Evolutionary conservation across 2,113 vertebrate species (phyloP), one percentile per base, ranked within the genome.

Genomic region (Entomyzon cyanotis): DNA sequence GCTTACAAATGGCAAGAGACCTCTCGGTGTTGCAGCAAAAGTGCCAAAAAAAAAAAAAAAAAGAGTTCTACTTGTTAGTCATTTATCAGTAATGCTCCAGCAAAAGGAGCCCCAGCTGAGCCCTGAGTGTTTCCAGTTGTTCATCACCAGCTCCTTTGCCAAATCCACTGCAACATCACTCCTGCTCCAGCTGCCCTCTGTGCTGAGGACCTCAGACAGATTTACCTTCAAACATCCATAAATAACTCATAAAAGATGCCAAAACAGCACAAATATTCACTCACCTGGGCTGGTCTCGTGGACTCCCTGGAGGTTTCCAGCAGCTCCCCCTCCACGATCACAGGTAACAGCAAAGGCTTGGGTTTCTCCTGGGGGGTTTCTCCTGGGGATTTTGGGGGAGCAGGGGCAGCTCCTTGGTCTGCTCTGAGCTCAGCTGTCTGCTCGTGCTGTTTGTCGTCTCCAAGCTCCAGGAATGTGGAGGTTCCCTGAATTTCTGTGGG

Each of bases 221-320:
- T 39, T 85, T 37, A 79, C 21, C 41, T 73, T 2, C 67, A 44
- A 55, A 35, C 17, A 5, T 0, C 15, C 47, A 37, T 24, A 52
- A 74, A 62, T 0, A 62, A 53, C 67, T 83, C 55, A 2, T 1
- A 5, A 67, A 77, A 77, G 37, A 2, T 0, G 42, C 2, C 3
- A 1, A 37, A 62, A 69, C 0, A 87, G n/a, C 35, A 74, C 28
- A 94, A 81, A 39, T 4, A 21, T 21, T 20, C 65, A 16, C 89
- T 86, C 92, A 98, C 98, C 95, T 97, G 97, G 59, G 97, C 89
- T 63, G 96, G 89, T 74, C 94, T 96, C 0, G 63, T 77, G 78
- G 94, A 91, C 18, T 97, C 95, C 7, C 22, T 75, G 0, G 92
- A 95, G 89, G 86, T 74, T 63, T 94, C 83, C 87, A 96, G 97